A percentile compares a stretch with the other conserved stretches of the same genome.
phyloP scores from a whole-genome alignment of 92 coral and sea anemone species.

The Pocillopora meandrina region DNA sequence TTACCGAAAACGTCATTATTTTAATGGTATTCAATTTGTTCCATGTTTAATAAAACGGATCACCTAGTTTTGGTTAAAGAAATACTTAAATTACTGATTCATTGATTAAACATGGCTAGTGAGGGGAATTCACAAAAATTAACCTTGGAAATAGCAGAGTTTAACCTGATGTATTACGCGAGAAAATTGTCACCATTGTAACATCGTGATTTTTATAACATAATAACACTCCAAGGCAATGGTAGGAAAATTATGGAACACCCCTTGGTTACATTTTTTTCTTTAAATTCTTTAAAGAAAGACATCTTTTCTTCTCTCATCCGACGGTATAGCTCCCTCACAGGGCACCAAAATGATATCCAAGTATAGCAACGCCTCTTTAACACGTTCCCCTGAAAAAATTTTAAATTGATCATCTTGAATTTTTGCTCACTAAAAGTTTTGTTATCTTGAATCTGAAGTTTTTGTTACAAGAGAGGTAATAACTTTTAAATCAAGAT shows the following conservation, averaged over 20 bases:
- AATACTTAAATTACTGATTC: not conserved
- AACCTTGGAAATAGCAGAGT: too few relatives aligned
- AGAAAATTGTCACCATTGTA: not conserved
- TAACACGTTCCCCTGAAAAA: not conserved
- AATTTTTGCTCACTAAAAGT: not conserved
- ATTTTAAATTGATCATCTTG: not conserved
- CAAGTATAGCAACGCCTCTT: not conserved
- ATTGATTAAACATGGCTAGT: not conserved
- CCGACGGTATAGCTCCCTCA: too few relatives aligned
- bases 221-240: not conserved
- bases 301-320: too few relatives aligned
- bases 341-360: too few relatives aligned
- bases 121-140: too few relatives aligned
- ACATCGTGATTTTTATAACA: not conserved
- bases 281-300: not conserved
- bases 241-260: not conserved
- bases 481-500: too few relatives aligned
- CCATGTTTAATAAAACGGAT: not conserved
- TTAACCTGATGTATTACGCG: too few relatives aligned
- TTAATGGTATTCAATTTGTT: not conserved
- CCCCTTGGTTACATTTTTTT: not conserved
- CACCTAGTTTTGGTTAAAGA: not conserved
- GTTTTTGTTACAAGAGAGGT: too few relatives aligned
- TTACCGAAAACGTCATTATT: not conserved
- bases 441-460: too few relatives aligned